These are phyloP conservation scores for Ferrisia virgata DNA, from an alignment of 2,888 invertebrate genomes.

Conservation along the genomic window DNA sequence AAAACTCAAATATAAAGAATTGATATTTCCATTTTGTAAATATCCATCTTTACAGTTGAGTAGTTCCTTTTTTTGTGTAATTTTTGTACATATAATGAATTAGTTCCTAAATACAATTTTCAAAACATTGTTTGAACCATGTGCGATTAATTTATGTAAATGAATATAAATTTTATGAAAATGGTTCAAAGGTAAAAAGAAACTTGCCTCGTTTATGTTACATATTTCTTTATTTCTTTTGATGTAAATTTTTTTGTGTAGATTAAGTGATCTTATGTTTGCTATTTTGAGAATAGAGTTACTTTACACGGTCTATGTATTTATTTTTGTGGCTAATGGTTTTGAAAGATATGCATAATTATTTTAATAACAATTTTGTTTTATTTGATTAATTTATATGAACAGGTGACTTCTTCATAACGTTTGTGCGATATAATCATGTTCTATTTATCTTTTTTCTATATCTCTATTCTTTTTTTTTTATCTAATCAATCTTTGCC, in stretches of 20 bases:
- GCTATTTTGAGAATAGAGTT: not conserved
- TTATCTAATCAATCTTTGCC: not conserved
- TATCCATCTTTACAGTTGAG: conserved; percentile 24
- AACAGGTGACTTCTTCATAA: not conserved
- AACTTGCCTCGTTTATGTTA: not conserved
- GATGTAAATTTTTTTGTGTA: conserved; percentile 12
- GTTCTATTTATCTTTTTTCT: not conserved
- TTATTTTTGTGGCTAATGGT: conserved; percentile 13
- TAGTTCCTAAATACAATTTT: conserved; percentile 24
- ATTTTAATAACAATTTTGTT: conserved; percentile 4
- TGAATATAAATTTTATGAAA: not conserved
- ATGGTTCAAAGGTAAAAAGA: not conserved
- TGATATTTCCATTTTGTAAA: conserved; percentile 25
- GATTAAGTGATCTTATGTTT: not conserved
- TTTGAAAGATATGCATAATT: conserved; percentile 6
- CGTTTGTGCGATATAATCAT: not conserved
- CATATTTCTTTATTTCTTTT: not conserved
- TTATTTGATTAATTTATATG: not conserved
- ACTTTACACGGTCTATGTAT: not conserved
- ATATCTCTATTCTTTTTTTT: not conserved
- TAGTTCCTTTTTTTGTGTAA: conserved; percentile 41
- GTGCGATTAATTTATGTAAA: not conserved
- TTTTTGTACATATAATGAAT: conserved; percentile 7
- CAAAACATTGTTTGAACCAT: not conserved
- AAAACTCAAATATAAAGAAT: not conserved